Evolutionary conservation across 2,113 vertebrate species (phyloP).

Genomic region (Rhinolophus ferrumequinum): DNA sequence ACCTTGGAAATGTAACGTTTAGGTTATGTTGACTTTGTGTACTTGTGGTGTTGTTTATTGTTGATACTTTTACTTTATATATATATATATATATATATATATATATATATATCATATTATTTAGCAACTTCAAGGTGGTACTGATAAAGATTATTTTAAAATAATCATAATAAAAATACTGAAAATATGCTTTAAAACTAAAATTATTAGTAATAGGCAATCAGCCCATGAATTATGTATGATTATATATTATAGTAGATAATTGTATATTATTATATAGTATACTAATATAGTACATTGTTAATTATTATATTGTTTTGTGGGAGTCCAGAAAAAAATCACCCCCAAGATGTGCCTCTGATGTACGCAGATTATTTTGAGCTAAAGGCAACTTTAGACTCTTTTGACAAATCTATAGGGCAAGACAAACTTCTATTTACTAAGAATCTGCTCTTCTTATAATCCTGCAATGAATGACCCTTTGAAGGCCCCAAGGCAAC

Average conservation of each 20-base stretch:
- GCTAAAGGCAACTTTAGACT: not conserved
- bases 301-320: not conserved
- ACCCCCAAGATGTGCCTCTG: not conserved
- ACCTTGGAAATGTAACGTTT: not conserved
- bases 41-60: not conserved
- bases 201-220: not conserved
- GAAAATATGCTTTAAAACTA: not conserved
- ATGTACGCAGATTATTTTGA: too few relatives aligned
- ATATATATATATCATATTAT: not conserved
- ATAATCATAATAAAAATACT: conserved; percentile 4
- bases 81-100: not conserved
- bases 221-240: not conserved
- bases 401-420: not conserved
- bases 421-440: not conserved
- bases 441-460: not conserved
- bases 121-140: not conserved
- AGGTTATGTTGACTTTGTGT: not conserved
- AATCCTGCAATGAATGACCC: not conserved
- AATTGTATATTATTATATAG: not conserved
- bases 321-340: not conserved
- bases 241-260: not conserved
- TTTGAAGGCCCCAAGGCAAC: not conserved
- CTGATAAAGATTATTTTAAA: not conserved
- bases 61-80: not conserved
- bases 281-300: not conserved